A percentile compares a stretch with the other conserved stretches of the same genome.
Evolutionary conservation across 2,888 invertebrate species (phyloP).

Genomic region (Heliconius erato): DNA sequence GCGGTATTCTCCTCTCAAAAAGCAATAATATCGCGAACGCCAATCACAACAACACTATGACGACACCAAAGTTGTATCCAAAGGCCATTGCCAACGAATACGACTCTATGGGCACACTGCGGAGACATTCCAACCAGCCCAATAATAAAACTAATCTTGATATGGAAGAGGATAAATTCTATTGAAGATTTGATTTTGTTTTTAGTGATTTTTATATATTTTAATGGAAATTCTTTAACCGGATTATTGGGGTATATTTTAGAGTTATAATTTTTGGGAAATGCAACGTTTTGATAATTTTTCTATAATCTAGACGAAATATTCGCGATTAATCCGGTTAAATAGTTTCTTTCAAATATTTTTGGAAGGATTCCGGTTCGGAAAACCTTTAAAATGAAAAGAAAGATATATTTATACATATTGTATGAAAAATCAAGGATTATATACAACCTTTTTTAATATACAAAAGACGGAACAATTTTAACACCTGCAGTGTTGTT

Average conservation of each 20-base stretch:
- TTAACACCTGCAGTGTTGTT: not conserved
- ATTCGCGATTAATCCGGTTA: not conserved
- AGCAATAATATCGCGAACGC: conserved; percentile 87
- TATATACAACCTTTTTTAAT: not conserved
- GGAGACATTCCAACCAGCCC: conserved; percentile 90
- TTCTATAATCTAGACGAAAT: not conserved
- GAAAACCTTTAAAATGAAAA: conserved; percentile 8
- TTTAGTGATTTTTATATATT: not conserved
- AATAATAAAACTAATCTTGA: conserved; percentile 88
- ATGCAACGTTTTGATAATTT: not conserved
- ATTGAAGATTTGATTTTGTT: conserved; percentile 67
- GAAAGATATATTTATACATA: conserved; percentile 6
- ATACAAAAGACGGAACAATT: not conserved
- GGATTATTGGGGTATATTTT: not conserved
- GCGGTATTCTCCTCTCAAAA: conserved; percentile 84
- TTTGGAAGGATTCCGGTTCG: no score
- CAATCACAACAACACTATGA: conserved; percentile 85
- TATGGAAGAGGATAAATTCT: conserved; percentile 88
- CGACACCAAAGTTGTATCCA: conserved; percentile 89
- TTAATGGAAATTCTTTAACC: not conserved
- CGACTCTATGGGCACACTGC: conserved; percentile 90
- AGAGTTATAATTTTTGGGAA: not conserved
- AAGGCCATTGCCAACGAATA: conserved; percentile 91
- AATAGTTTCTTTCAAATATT: not conserved
- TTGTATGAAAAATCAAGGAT: not conserved